Base-by-base conservation (phyloP, 2,888 invertebrate genomes). In the Eilema caniola region DNA sequence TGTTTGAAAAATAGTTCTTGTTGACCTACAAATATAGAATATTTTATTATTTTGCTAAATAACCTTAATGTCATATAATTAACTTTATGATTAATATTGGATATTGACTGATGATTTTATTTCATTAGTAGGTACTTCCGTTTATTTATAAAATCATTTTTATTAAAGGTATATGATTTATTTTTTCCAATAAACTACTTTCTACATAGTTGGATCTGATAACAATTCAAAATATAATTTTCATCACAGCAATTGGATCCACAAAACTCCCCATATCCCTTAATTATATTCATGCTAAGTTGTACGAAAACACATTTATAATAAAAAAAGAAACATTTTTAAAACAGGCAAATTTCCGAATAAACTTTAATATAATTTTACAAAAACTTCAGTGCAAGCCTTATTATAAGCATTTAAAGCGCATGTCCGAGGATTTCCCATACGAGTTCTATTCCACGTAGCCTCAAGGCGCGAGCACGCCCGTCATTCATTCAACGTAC, bases 401-500 rank as follows among this genome's bases (percentile, higher is more conserved):
- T 67, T 83, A 64, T 67, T 63, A 73, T 74, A 74, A 77, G 57
- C 74, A 72, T 75, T 83, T 71, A 71, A 75, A 81, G 69, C 83
- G 75, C 57, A 83, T 77, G 81, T 81, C 78, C 53, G 64, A 79
- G 83, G 83, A 83, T 86, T 93, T 93, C 92, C 89, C 92, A 92
- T 91, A 89, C 89, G 89, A 86, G 84, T 85, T 82, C 82, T 83
- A 85, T 86, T 86, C 84, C 83, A 68, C 75, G 75, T 83, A 81
- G 89, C 90, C 93, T 24, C 80, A 85, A 82, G 91, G 90, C 90
- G 75, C 79, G 71, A 74, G 79, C 82, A 80, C 86, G 88, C 89
- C 90, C 89, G 90, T 92, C 92, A 92, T 86, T 88, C 88, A 79
- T 84, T 83, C 81, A 89, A 84, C 89, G 82, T 87, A 88, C 86